phyloP scores from a whole-genome alignment of 1,140 invertebrate species.

The Temnothorax curvispinosus region DNA sequence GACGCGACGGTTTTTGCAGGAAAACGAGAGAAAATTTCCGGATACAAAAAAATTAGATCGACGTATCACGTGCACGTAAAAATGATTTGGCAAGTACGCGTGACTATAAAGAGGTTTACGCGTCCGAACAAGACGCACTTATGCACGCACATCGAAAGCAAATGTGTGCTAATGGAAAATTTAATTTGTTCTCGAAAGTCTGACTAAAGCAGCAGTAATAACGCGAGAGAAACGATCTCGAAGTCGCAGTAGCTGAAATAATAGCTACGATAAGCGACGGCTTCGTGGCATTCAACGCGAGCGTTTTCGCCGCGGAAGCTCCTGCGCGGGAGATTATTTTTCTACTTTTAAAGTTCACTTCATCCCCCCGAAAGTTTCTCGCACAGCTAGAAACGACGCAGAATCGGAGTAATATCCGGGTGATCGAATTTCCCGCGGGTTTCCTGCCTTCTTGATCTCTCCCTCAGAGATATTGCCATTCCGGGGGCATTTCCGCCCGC shows the following conservation, averaged over 20 bases:
- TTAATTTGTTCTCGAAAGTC: neutral
- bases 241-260: slow-evolving; percentile 24
- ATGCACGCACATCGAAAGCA: no score
- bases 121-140: neutral
- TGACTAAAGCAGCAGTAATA: neutral
- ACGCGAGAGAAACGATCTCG: neutral
- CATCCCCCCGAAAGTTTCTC: slow-evolving; percentile 31
- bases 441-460: slow-evolving; percentile 59
- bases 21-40: neutral
- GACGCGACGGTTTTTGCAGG: neutral
- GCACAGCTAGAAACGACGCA: slow-evolving; percentile 47
- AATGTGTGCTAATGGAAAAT: neutral
- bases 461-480: slow-evolving; percentile 57
- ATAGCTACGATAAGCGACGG: neutral
- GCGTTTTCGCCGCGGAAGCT: slow-evolving; percentile 6
- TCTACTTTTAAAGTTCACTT: slow-evolving; percentile 53
- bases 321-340: slow-evolving; percentile 49
- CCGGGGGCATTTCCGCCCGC: slow-evolving; percentile 41
- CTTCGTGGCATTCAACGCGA: slow-evolving; percentile 16
- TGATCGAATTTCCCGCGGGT: slow-evolving; percentile 58
- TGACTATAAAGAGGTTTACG: neutral
- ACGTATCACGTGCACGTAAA: no score
- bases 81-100: neutral
- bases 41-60: neutral
- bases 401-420: slow-evolving; percentile 59